Conservation (phyloP, 2,113 vertebrate species). For the Mola mola region DNA sequence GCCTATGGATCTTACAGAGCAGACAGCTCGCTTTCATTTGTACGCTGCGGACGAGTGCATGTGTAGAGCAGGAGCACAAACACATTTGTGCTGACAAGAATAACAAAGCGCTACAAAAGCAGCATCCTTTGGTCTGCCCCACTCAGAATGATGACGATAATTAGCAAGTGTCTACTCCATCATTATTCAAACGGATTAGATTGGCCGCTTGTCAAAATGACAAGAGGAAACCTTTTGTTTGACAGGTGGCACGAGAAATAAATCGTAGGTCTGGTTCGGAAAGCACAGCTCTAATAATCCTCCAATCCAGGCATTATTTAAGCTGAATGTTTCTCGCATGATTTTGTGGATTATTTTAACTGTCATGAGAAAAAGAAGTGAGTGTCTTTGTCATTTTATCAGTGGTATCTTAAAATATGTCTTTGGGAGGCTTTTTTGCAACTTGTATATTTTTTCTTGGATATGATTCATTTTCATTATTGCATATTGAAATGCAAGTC, state of each 20-base stretch:
- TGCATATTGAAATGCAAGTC: no score
- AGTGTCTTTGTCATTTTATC: neutral
- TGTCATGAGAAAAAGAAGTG: neutral
- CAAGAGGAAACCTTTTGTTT: conserved; percentile 44
- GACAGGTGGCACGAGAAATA: conserved; percentile 39
- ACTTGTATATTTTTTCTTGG: no score
- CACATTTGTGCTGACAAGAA: neutral
- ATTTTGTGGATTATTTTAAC: neutral
- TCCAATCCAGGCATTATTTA: no score
- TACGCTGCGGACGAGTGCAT: conserved; percentile 3
- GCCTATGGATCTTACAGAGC: neutral
- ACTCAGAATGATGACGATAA: conserved; percentile 45
- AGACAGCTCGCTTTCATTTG: neutral
- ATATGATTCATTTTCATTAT: neutral
- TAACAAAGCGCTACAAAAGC: conserved; percentile 3
- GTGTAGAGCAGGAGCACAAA: neutral
- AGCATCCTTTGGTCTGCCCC: conserved; percentile 21
- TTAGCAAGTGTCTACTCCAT: conserved; percentile 58
- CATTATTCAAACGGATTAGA: conserved; percentile 58
- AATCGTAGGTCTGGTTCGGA: conserved; percentile 37
- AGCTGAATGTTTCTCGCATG: no score
- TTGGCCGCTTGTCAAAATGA: conserved; percentile 42
- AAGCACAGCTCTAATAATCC: conserved; percentile 13
- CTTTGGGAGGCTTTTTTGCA: no score
- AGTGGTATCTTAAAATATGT: neutral